phyloP scores from a whole-genome alignment of 2,113 vertebrate genomes.

The Hippolais icterina region DNA sequence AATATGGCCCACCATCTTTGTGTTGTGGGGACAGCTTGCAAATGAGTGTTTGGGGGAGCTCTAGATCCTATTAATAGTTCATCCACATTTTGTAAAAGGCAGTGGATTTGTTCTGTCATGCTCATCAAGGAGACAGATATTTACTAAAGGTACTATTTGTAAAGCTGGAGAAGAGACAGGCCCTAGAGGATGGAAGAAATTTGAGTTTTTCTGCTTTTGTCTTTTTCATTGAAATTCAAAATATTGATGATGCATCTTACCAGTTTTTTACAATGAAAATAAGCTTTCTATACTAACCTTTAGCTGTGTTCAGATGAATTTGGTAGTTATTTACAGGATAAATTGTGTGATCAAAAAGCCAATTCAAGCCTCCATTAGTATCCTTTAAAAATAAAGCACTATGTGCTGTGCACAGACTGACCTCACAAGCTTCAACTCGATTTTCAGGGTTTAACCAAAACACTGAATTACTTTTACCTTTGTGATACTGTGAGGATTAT shows the following conservation, averaged over 20 bases:
- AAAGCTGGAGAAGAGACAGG: neutral
- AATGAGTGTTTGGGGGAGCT: neutral
- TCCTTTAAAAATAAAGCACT: neutral
- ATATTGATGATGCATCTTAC: neutral
- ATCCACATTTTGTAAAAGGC: neutral
- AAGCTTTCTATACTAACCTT: neutral
- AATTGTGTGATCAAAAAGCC: neutral
- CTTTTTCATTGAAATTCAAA: neutral
- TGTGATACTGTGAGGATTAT: constrained; percentile 18
- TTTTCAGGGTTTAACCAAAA: constrained; percentile 39
- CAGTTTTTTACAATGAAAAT: neutral
- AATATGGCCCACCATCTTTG: neutral
- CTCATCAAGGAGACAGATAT: neutral
- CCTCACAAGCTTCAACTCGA: neutral
- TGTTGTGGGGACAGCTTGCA: accelerated
- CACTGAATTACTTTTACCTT: constrained; percentile 26
- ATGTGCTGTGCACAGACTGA: neutral
- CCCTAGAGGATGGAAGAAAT: neutral
- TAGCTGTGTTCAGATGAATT: neutral
- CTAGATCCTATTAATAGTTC: accelerated
- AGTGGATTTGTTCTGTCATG: neutral
- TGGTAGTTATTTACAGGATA: neutral
- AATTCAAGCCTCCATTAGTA: neutral
- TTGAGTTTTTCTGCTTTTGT: neutral
- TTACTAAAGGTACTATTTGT: neutral